These are phyloP conservation scores for Eledone cirrhosa DNA, from an alignment of 2,888 invertebrate species.

Conservation along the genomic window DNA sequence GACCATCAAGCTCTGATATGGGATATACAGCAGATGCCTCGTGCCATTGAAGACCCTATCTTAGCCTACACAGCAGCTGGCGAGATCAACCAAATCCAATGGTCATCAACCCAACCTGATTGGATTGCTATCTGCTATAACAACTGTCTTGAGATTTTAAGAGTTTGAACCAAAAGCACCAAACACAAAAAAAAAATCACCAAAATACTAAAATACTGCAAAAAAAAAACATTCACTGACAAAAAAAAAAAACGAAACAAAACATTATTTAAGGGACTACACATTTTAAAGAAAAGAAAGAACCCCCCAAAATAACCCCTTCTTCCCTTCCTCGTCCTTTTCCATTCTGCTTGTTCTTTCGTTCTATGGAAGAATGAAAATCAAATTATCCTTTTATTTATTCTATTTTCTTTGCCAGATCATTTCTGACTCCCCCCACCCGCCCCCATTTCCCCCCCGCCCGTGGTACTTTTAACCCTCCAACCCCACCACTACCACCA, in stretches of 20 bases:
- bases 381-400: too few relatives aligned
- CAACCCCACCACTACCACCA: background rate
- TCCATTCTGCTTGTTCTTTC: too few relatives aligned
- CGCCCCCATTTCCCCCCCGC: background rate
- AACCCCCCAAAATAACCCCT: too few relatives aligned
- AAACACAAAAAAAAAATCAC: too few relatives aligned
- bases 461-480: background rate
- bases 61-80: slow-evolving; percentile 95
- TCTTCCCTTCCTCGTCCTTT: too few relatives aligned
- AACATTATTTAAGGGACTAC: too few relatives aligned
- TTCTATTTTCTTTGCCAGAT: background rate
- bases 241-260: too few relatives aligned
- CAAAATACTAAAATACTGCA: too few relatives aligned
- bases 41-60: slow-evolving; percentile 99
- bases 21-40: slow-evolving; percentile 99
- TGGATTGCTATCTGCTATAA: slow-evolving; percentile 99
- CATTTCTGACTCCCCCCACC: background rate
- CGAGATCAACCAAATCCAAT: slow-evolving; percentile 99
- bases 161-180: slow-evolving; percentile 75
- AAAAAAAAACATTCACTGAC: too few relatives aligned
- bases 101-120: slow-evolving; percentile 99
- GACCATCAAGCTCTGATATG: slow-evolving; percentile 99
- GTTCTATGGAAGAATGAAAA: too few relatives aligned
- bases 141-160: slow-evolving; percentile 93
- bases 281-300: too few relatives aligned